Evolutionary conservation across 2,888 invertebrate species (phyloP), one percentile per base, ranked within the genome.

Genomic region (Odontothrips loti): DNA sequence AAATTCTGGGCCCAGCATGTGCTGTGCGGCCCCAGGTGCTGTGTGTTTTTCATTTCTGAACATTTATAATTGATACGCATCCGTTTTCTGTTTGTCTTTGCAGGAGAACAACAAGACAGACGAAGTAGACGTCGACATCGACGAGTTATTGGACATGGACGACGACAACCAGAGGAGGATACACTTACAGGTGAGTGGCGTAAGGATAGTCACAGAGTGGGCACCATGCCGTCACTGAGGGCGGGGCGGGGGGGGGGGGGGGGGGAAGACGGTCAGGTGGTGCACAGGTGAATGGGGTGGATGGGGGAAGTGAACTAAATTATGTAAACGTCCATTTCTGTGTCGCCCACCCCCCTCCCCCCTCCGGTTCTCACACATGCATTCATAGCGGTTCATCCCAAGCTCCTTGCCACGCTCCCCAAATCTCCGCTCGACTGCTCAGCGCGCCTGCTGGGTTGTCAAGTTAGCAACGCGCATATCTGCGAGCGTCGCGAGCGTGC

Each of bases 111-210:
- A 88, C 85, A 89, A 82, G 80, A 83, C 82, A 84, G 90, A 90
- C 85, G 93, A 93, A 89, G 95, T 97, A 85, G 96, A 97, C 88
- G 94, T 97, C 85, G 97, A 97, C 89, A 93, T 97, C 87, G 97
- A 97, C 89, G 97, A 97, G 90, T 91, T 97, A 85, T 91, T 97
- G 85, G 97, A 97, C 89, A 94, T 97, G 93, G 97, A 97, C 88
- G 93, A 93, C 86, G 97, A 97, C 87, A 93, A 93, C 84, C 92
- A 93, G 86, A 92, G 96, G 88, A 92, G 94, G 89, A 90, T 91
- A 87, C 94, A 94, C 90, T 91, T 95, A 88, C 90, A 92, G 90
- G 95, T 95, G 87, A 88, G 87, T 86, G 10, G 58, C 1, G 58
- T 6, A 75, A 27, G 12, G 23, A 27, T 10, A 9, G 27, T 23